These are phyloP conservation scores for Hydraecia micacea DNA, from an alignment of 2,888 invertebrate genomes.

Conservation along the genomic window DNA sequence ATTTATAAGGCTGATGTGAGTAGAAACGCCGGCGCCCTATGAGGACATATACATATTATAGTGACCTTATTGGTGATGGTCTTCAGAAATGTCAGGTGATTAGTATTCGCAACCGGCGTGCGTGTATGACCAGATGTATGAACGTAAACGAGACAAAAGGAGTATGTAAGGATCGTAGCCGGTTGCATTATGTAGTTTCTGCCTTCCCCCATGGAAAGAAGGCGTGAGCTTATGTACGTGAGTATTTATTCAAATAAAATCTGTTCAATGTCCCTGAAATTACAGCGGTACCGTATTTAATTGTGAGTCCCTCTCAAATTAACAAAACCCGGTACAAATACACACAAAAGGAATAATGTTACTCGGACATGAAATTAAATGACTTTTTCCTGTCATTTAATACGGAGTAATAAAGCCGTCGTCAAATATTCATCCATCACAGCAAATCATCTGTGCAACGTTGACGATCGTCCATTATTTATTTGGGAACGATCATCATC, in stretches of 20 bases:
- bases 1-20: neutral
- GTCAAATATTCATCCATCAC: conserved; percentile 81
- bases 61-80: neutral
- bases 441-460: conserved; percentile 76
- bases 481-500: conserved; percentile 86
- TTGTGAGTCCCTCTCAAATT: conserved; percentile 4
- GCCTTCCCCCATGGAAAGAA: too few relatives aligned
- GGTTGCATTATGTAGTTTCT: too few relatives aligned
- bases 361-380: conserved; percentile 54
- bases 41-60: neutral
- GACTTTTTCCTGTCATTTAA: conserved; percentile 61
- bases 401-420: conserved; percentile 63
- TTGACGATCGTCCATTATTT: conserved; percentile 79
- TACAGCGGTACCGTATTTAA: neutral
- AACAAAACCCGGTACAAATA: conserved; percentile 10
- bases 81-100: neutral
- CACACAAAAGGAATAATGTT: conserved; percentile 21
- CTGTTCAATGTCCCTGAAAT: neutral
- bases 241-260: neutral
- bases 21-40: neutral
- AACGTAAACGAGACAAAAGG: neutral
- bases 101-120: neutral
- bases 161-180: neutral
- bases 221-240: neutral
- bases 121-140: neutral